Conservation (phyloP, 2,113 vertebrate species). For the Sisor rabdophorus region DNA sequence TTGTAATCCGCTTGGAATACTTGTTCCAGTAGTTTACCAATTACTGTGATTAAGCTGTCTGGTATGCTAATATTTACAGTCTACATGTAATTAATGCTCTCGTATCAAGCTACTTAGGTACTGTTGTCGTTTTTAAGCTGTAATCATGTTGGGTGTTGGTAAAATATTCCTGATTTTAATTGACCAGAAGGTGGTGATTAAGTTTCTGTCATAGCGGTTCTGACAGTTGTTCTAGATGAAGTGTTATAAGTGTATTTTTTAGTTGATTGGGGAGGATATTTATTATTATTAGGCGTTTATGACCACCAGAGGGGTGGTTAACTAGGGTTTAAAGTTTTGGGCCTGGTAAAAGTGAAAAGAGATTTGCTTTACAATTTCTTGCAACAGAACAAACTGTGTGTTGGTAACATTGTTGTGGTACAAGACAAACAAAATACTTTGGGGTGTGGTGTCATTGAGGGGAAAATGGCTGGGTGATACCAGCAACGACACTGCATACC, state of each 20-base stretch:
- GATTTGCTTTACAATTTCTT: background rate
- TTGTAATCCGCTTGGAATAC: background rate
- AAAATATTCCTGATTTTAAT: background rate
- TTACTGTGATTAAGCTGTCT: conserved; percentile 5
- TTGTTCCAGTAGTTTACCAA: background rate
- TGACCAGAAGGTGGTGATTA: background rate
- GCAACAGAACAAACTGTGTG: background rate
- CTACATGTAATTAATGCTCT: conserved; percentile 1
- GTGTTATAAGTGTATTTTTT: background rate
- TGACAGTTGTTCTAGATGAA: background rate
- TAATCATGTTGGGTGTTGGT: background rate
- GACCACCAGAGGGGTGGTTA: background rate
- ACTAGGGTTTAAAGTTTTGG: background rate
- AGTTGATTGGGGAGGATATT: too few species aligned
- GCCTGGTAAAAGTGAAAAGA: background rate
- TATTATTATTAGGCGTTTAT: too few species aligned
- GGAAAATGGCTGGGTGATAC: background rate
- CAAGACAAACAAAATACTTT: background rate
- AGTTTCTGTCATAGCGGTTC: background rate
- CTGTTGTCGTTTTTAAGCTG: background rate
- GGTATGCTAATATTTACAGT: background rate
- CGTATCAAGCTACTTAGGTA: background rate
- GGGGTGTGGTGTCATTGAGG: background rate
- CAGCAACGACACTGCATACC: background rate
- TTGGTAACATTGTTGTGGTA: background rate